Conservation (phyloP, 2,113 vertebrate genomes). For the Platysternon megacephalum region DNA sequence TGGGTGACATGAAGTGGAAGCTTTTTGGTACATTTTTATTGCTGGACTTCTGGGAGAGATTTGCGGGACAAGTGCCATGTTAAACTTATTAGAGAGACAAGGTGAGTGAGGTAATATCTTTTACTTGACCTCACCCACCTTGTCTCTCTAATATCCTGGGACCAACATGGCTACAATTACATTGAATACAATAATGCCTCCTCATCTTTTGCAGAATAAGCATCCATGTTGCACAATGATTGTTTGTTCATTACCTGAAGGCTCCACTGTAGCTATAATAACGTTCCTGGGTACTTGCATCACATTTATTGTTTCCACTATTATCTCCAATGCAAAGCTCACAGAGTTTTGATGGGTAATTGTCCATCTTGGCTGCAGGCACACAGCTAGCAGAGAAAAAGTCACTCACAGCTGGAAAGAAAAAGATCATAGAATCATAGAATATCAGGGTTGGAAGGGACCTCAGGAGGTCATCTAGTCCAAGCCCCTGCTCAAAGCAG, state of each 20-base stretch:
- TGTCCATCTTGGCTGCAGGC: conserved; percentile 82
- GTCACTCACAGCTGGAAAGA: conserved; percentile 82
- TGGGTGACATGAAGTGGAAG: background rate
- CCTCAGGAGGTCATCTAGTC: too few species aligned
- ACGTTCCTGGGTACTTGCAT: conserved; percentile 83
- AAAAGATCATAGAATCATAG: background rate
- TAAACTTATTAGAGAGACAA: background rate
- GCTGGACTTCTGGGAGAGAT: background rate
- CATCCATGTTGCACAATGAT: background rate
- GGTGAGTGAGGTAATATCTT: background rate
- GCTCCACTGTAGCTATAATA: conserved; percentile 90
- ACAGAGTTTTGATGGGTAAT: conserved; percentile 87
- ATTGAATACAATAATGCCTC: background rate
- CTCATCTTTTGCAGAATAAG: background rate
- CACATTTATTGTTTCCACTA: conserved; percentile 83
- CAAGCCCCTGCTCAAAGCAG: too few species aligned
- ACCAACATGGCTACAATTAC: background rate
- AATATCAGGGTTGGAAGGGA: too few species aligned
- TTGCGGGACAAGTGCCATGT: background rate
- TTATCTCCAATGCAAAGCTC: conserved; percentile 85
- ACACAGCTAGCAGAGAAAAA: conserved; percentile 93
- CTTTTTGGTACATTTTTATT: background rate
- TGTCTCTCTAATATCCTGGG: background rate
- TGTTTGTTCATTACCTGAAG: conserved; percentile 83
- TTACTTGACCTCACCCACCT: background rate